Percentiles rank a stretch among this genome's conserved stretches.
These are phyloP conservation scores for Aelia acuminata DNA, from an alignment of 2,888 invertebrate genomes.

Conservation along the genomic window DNA sequence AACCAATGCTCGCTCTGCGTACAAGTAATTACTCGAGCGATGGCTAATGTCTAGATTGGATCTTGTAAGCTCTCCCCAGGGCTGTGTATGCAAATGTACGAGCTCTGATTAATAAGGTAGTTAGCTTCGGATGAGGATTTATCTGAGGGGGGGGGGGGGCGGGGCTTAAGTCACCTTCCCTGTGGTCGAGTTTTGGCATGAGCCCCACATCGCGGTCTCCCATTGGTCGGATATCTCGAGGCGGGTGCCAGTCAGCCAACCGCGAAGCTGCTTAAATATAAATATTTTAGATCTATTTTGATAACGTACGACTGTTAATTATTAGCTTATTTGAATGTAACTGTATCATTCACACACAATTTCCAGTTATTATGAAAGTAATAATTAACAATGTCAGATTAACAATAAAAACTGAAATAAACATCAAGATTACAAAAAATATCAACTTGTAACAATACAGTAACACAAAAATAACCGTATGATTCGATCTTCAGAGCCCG, in stretches of 20 bases:
- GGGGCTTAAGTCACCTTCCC: not conserved
- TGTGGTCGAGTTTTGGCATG: not conserved
- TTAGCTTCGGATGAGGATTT: not conserved
- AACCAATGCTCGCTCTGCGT: not conserved
- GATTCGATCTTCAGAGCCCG: too few relatives aligned
- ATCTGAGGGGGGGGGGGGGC: not conserved
- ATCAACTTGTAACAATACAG: too few relatives aligned
- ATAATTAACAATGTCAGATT: too few relatives aligned
- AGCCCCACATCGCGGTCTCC: not conserved
- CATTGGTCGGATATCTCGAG: not conserved
- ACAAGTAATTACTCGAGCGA: not conserved
- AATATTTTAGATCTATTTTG: too few relatives aligned
- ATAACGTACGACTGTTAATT: too few relatives aligned
- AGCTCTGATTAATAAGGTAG: slow-evolving; percentile 1
- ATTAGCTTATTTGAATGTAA: too few relatives aligned
- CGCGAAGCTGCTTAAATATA: not conserved
- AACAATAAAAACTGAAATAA: too few relatives aligned
- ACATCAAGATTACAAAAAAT: too few relatives aligned
- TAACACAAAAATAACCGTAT: too few relatives aligned
- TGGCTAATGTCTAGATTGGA: not conserved
- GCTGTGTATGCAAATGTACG: not conserved
- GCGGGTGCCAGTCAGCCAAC: not conserved
- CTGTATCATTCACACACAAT: too few relatives aligned
- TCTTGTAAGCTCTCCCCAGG: not conserved
- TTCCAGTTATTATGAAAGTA: too few relatives aligned